phyloP scores from a whole-genome alignment of 2,888 invertebrate genomes.

The Drosophila rellima region DNA sequence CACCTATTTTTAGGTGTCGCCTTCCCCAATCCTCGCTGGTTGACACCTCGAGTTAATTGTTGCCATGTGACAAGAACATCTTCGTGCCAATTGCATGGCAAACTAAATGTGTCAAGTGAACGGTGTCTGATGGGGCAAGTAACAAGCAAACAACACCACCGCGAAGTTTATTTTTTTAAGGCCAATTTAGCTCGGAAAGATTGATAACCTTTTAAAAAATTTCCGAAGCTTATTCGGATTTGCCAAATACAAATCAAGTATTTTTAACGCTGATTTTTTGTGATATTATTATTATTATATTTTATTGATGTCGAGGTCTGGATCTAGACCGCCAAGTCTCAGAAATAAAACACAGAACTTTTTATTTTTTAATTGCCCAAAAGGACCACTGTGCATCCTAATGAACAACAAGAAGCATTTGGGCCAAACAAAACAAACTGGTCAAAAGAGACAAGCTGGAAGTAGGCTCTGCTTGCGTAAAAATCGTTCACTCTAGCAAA shows the following conservation, averaged over 20 bases:
- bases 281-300: too few species aligned
- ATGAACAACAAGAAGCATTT: slow-evolving; percentile 11
- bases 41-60: slow-evolving; percentile 54
- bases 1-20: slow-evolving; percentile 64
- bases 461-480: slow-evolving; percentile 56
- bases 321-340: too few species aligned
- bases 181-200: too few species aligned
- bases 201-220: too few species aligned
- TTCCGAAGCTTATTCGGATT: too few species aligned
- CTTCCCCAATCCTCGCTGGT: slow-evolving; percentile 28
- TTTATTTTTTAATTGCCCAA: too few species aligned
- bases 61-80: slow-evolving; percentile 64
- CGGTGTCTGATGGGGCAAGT: slow-evolving; percentile 84
- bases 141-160: slow-evolving; percentile 70
- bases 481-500: slow-evolving; percentile 52
- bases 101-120: slow-evolving; percentile 84
- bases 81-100: slow-evolving; percentile 72
- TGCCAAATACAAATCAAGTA: too few species aligned
- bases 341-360: too few species aligned
- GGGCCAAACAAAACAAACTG: slow-evolving; percentile 5
- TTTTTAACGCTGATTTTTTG: too few species aligned
- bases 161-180: not conserved
- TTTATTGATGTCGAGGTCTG: too few species aligned
- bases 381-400: not conserved
- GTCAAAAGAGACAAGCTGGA: not conserved